These are phyloP conservation scores for Oscheius sp. DNA, from an alignment of 2,888 invertebrate genomes.

Conservation along the genomic window DNA sequence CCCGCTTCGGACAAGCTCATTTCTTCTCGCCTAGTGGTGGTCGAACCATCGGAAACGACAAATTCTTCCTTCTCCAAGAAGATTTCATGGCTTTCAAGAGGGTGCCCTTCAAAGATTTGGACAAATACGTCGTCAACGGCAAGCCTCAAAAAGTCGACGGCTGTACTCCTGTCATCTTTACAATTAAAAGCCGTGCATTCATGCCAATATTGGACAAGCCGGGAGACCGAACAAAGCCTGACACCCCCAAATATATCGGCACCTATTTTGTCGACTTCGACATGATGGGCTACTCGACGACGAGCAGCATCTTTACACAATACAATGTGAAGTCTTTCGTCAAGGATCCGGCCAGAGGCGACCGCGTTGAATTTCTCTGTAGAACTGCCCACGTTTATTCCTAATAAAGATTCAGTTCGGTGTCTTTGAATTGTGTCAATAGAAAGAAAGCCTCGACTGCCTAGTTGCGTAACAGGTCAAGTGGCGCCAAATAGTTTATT, in stretches of 20 bases:
- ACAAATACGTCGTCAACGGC: not conserved
- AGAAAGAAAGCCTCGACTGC: conserved; percentile 11
- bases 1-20: not conserved
- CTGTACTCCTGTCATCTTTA: conserved; percentile 1
- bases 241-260: not conserved
- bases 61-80: conserved; percentile 21
- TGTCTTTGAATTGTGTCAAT: not conserved
- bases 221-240: not conserved
- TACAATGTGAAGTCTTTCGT: not conserved
- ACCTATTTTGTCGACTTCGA: not conserved
- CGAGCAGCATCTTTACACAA: not conserved
- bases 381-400: not conserved
- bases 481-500: conserved; percentile 14
- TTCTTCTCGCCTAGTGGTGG: conserved; percentile 11
- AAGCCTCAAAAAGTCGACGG: not conserved
- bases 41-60: not conserved
- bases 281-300: not conserved
- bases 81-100: conserved; percentile 17
- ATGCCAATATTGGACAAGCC: conserved; percentile 17
- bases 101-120: not conserved
- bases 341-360: not conserved
- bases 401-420: conserved; percentile 1
- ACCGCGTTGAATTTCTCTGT: not conserved
- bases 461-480: conserved; percentile 23
- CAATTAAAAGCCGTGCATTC: not conserved